These are phyloP conservation scores for Barnardius zonarius DNA, from an alignment of 2,113 vertebrate genomes.

Conservation along the genomic window DNA sequence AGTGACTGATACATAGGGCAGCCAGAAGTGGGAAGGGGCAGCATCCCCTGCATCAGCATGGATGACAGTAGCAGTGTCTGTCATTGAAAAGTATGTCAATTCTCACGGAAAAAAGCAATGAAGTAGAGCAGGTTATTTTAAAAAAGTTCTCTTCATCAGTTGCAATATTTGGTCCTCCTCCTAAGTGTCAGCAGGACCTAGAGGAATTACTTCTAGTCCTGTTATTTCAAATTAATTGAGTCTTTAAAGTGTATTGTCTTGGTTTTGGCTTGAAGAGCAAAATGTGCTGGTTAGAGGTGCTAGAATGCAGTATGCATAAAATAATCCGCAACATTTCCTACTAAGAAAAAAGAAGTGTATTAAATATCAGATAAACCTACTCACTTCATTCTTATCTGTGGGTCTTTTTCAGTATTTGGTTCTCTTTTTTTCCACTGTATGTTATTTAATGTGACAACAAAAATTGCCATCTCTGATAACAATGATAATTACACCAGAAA, in stretches of 20 bases:
- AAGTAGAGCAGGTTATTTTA: not conserved
- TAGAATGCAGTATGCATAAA: not conserved
- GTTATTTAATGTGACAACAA: not conserved
- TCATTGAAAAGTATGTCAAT: not conserved
- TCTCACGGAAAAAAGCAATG: not conserved
- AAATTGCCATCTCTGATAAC: not conserved
- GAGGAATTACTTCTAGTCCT: not conserved
- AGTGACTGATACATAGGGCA: not conserved
- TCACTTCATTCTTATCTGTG: not conserved
- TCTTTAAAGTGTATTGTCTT: not conserved
- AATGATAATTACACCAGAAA: not conserved
- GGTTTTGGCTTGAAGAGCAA: not conserved
- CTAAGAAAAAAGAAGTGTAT: not conserved
- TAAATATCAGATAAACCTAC: not conserved
- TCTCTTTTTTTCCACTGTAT: not conserved
- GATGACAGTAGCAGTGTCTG: not conserved
- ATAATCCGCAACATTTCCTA: not conserved
- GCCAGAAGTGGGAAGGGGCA: not conserved
- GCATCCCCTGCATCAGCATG: not conserved
- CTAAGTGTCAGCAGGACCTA: not conserved
- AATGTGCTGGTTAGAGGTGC: not conserved
- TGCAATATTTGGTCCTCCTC: not conserved
- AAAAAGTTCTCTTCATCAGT: not conserved
- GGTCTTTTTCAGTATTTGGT: not conserved
- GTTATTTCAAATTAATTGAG: not conserved